Evolutionary conservation across 1,140 invertebrate genomes (phyloP).

Genomic region (Scaptomyza hsui): DNA sequence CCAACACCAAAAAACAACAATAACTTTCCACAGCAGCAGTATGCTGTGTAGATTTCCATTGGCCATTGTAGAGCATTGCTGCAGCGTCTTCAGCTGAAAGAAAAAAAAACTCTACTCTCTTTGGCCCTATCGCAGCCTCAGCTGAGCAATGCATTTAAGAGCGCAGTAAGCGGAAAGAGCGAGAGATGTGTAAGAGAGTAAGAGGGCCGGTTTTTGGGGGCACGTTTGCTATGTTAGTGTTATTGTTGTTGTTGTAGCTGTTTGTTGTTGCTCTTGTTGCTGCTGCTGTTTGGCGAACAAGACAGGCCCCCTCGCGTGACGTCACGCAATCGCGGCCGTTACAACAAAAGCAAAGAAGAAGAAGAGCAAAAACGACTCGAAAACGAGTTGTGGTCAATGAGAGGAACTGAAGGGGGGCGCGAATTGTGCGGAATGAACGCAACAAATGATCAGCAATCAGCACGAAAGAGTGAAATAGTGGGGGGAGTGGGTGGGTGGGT

Average conservation of each 20-base stretch:
- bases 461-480: constrained; percentile 1
- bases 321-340: constrained; percentile 72
- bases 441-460: constrained; percentile 14
- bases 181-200: constrained; percentile 24
- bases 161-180: constrained; percentile 11
- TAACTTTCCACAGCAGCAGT: constrained; percentile 1
- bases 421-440: constrained; percentile 15
- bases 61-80: background rate
- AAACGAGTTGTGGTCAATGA: constrained; percentile 49
- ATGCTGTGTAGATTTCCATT: constrained; percentile 29
- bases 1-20: background rate
- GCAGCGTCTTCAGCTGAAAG: background rate
- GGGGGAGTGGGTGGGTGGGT: background rate
- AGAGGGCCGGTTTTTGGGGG: constrained; percentile 65
- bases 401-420: background rate
- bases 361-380: constrained; percentile 12
- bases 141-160: constrained; percentile 31
- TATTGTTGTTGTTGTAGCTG: constrained; percentile 35
- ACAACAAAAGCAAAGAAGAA: constrained; percentile 39
- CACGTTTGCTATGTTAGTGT: constrained; percentile 55
- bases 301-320: constrained; percentile 77
- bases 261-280: constrained; percentile 26
- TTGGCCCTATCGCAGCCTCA: background rate
- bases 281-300: constrained; percentile 15
- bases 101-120: constrained; percentile 1